Conservation (phyloP, 2,113 vertebrate species). For the Anguilla japonica region DNA sequence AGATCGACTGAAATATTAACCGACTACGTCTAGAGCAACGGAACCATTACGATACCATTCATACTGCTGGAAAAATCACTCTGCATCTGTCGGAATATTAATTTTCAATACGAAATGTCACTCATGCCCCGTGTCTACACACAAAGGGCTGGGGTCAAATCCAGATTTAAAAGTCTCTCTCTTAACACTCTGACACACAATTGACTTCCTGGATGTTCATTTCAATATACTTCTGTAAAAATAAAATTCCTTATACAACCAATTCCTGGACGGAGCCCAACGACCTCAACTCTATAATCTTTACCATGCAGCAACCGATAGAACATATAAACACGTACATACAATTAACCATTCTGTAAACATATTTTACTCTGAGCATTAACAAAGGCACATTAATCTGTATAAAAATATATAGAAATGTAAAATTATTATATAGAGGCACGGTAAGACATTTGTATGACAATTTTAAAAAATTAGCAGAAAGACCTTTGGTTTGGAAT, state of each 20-base stretch:
- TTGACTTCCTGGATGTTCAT: background rate
- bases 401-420: slow-evolving; percentile 67
- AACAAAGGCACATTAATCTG: slow-evolving; percentile 50
- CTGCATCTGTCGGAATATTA: background rate
- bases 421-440: slow-evolving; percentile 18
- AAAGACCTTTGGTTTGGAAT: slow-evolving; percentile 48
- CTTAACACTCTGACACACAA: background rate
- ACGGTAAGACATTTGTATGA: slow-evolving; percentile 10
- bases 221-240: background rate
- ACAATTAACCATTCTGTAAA: slow-evolving; percentile 17
- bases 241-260: background rate
- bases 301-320: background rate
- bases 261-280: slow-evolving; percentile 6
- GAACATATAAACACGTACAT: slow-evolving; percentile 35
- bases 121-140: no score
- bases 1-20: background rate
- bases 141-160: background rate
- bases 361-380: slow-evolving; percentile 42
- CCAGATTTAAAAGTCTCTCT: background rate
- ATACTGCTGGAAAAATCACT: background rate
- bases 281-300: background rate
- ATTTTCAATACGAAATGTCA: background rate
- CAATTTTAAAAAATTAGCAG: slow-evolving; percentile 7
- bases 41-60: background rate
- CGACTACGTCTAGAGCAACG: background rate